Evolutionary conservation across 2,888 invertebrate species (phyloP).

Genomic region (Atrina japonica): DNA sequence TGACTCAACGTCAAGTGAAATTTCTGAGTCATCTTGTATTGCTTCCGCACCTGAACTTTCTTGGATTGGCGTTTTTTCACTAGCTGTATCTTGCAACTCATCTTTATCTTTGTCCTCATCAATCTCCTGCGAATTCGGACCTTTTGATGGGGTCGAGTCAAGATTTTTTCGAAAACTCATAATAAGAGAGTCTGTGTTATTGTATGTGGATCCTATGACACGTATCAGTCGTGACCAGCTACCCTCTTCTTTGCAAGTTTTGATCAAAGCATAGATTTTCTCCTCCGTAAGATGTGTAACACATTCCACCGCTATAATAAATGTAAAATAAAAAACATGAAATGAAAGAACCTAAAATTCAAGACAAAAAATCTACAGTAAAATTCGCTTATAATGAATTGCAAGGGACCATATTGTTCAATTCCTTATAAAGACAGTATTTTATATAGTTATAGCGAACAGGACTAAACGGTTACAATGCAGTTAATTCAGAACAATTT

Average conservation of each 20-base stretch:
- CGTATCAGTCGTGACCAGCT: conserved; percentile 88
- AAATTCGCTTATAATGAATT: too few species aligned
- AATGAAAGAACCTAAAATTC: not conserved
- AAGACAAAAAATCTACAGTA: not conserved
- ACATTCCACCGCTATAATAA: conserved; percentile 19
- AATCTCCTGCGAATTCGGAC: conserved; percentile 87
- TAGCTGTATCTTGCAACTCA: conserved; percentile 83
- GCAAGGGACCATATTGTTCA: too few species aligned
- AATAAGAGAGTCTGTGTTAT: conserved; percentile 86
- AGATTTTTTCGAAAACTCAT: conserved; percentile 85
- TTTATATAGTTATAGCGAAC: too few species aligned
- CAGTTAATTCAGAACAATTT: too few species aligned
- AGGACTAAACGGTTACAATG: too few species aligned
- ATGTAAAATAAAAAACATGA: not conserved
- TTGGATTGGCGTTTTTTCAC: conserved; percentile 84
- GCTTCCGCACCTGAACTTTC: conserved; percentile 14
- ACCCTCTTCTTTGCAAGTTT: conserved; percentile 87
- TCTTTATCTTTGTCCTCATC: conserved; percentile 93
- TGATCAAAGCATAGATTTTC: conserved; percentile 87
- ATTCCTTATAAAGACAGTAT: too few species aligned
- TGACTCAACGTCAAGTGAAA: conserved; percentile 81
- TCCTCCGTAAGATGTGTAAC: conserved; percentile 86
- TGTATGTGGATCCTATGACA: conserved; percentile 90
- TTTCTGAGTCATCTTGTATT: conserved; percentile 23
- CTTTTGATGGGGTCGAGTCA: conserved; percentile 81